Evolutionary conservation across 2,888 invertebrate genomes (phyloP).

Genomic region (Trachelus iudaicus): DNA sequence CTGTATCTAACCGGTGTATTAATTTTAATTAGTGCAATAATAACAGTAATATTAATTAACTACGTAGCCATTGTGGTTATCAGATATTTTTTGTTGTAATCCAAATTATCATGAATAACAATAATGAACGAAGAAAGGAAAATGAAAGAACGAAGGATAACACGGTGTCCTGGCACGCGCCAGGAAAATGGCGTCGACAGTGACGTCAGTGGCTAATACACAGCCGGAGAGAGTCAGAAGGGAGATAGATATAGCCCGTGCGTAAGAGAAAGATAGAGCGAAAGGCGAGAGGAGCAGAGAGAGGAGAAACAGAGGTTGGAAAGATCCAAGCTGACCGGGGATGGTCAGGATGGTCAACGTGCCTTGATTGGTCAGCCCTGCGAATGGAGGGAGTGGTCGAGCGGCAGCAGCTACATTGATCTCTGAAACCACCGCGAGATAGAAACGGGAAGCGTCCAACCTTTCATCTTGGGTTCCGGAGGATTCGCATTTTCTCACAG

Average conservation of each 20-base stretch:
- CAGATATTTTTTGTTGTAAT: too few species aligned
- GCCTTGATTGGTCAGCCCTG: conserved; percentile 58
- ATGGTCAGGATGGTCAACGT: conserved; percentile 53
- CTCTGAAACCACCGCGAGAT: conserved; percentile 40
- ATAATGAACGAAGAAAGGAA: too few species aligned
- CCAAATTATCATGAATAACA: too few species aligned
- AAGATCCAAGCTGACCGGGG: conserved; percentile 31
- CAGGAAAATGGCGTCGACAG: conserved; percentile 60
- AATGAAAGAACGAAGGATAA: not conserved
- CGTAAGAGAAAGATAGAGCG: conserved; percentile 23
- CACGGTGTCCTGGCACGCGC: conserved; percentile 55
- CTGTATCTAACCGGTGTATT: too few species aligned
- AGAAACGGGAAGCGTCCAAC: conserved; percentile 7
- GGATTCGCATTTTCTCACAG: too few species aligned
- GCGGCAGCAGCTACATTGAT: conserved; percentile 58
- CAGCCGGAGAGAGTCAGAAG: conserved; percentile 19
- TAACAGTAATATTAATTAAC: too few species aligned
- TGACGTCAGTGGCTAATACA: conserved; percentile 56
- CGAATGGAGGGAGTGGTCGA: conserved; percentile 61
- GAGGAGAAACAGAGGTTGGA: conserved; percentile 39
- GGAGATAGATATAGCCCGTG: conserved; percentile 29
- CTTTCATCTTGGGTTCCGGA: too few species aligned
- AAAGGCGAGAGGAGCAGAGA: conserved; percentile 32
- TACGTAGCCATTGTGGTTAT: too few species aligned
- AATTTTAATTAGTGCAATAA: too few species aligned